Evolutionary conservation across 1,140 invertebrate species (phyloP).

Genomic region (Melanaphis sacchari): DNA sequence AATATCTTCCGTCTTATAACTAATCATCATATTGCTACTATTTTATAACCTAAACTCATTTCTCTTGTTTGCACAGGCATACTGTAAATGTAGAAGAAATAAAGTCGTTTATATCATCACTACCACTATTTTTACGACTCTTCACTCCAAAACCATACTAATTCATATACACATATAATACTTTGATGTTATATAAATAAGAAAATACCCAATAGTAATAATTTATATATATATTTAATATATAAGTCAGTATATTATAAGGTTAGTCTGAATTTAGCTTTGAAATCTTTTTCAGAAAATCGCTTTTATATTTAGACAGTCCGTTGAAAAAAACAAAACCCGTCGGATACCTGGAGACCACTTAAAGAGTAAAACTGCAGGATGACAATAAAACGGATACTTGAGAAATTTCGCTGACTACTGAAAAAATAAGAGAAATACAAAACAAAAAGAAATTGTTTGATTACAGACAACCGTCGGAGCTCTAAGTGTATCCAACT

Average conservation of each 20-base stretch:
- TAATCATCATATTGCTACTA: background rate
- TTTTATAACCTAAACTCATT: background rate
- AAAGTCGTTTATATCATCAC: background rate
- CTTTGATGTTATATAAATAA: background rate
- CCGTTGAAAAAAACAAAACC: background rate
- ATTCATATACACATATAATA: background rate
- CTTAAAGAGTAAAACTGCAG: background rate
- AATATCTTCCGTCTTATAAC: background rate
- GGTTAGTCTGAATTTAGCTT: background rate
- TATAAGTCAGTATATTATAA: background rate
- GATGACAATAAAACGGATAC: constrained; percentile 21
- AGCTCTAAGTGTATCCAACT: background rate
- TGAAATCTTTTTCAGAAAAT: background rate
- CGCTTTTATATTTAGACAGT: constrained; percentile 10
- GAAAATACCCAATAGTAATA: background rate
- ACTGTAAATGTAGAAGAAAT: background rate
- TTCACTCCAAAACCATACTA: background rate
- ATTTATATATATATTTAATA: background rate
- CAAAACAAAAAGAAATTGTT: constrained; percentile 21
- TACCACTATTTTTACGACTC: background rate
- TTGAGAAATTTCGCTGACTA: constrained; percentile 13
- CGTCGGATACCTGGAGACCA: background rate
- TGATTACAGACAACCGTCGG: background rate
- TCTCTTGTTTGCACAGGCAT: background rate
- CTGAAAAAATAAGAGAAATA: constrained; percentile 13